phyloP scores from a whole-genome alignment of 2,113 vertebrate genomes.

The Colinus virginianus region DNA sequence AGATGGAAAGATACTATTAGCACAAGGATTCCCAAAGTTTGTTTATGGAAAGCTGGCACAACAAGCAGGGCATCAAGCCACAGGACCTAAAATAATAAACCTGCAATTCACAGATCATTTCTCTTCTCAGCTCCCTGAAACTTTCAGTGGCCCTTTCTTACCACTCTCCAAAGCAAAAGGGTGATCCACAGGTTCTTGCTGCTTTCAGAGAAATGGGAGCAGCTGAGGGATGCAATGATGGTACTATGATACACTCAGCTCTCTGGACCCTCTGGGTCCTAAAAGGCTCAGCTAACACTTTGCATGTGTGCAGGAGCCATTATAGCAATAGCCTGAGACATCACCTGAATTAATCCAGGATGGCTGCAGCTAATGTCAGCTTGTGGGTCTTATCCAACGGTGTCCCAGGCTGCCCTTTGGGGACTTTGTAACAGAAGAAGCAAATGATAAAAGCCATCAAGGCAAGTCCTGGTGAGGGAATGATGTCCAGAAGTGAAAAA shows the following conservation, averaged over 20 bases:
- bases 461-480: accelerated
- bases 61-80: neutral
- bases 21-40: constrained; percentile 68
- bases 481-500: neutral
- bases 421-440: neutral
- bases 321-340: neutral
- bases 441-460: neutral
- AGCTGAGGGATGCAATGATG: neutral
- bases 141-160: neutral
- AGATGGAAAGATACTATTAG: constrained; percentile 66
- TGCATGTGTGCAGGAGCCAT: neutral
- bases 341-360: neutral
- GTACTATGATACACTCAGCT: neutral
- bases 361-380: neutral
- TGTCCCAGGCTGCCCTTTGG: neutral
- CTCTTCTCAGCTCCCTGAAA: neutral
- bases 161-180: neutral
- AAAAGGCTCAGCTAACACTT: neutral
- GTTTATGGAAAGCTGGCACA: constrained; percentile 55
- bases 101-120: neutral
- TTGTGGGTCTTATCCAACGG: neutral
- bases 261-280: neutral
- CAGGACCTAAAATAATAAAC: constrained; percentile 6
- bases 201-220: neutral
- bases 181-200: neutral